Conservation (phyloP, 2,797 vertebrate species). For the Rhadinocentrus ornatus region DNA sequence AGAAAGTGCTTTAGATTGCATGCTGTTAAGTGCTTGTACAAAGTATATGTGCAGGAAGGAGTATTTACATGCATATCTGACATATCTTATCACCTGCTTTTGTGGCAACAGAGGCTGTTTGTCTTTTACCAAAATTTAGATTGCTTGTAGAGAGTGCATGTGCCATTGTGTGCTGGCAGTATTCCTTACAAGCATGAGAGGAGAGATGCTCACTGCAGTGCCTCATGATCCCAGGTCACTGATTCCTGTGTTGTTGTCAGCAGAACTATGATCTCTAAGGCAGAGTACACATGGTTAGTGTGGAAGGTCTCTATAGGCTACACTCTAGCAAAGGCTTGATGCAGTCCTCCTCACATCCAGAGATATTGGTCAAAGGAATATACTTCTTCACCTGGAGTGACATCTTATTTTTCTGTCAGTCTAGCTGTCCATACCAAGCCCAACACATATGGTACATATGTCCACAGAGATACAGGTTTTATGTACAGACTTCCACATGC, state of each 20-base stretch:
- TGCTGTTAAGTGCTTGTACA: conserved; percentile 38
- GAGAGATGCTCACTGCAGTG: conserved; percentile 61
- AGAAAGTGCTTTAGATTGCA: conserved; percentile 49
- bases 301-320: conserved; percentile 29
- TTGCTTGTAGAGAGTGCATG: conserved; percentile 27
- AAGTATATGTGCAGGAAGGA: conserved; percentile 33
- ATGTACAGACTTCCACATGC: conserved; percentile 19
- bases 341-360: conserved; percentile 28
- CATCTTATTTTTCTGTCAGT: conserved; percentile 11
- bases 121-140: conserved; percentile 30
- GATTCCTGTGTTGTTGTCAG: conserved; percentile 69
- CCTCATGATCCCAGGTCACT: conserved; percentile 71
- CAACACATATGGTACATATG: conserved; percentile 14
- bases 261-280: conserved; percentile 61
- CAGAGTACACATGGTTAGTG: conserved; percentile 48
- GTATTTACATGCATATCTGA: conserved; percentile 32
- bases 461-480: conserved; percentile 6
- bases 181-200: conserved; percentile 33
- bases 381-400: conserved; percentile 47
- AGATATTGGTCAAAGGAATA: conserved; percentile 37
- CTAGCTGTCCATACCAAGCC: conserved; percentile 25
- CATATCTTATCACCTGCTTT: conserved; percentile 10
- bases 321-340: conserved; percentile 34
- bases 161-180: conserved; percentile 35
- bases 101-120: conserved; percentile 18